These are phyloP conservation scores for Bos javanicus DNA, from an alignment of 2,113 vertebrate genomes.

Conservation along the genomic window DNA sequence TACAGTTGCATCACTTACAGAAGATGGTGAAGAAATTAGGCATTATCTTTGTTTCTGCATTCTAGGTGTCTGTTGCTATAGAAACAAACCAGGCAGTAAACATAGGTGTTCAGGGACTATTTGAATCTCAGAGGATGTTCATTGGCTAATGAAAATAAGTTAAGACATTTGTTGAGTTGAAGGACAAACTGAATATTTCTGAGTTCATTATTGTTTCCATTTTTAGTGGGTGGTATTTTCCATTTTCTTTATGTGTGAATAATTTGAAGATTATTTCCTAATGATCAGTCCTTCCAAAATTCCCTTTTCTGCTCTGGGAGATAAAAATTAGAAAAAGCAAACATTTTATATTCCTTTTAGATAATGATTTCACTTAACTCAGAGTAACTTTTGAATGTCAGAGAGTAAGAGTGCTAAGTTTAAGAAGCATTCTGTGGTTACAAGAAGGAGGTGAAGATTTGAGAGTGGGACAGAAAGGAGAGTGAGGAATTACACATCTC, in stretches of 20 bases:
- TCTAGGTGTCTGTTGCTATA: slow-evolving; percentile 26
- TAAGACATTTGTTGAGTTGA: slow-evolving; percentile 16
- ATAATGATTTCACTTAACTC: slow-evolving; percentile 7
- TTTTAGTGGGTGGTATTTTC: neutral
- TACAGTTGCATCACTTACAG: neutral
- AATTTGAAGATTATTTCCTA: slow-evolving; percentile 27
- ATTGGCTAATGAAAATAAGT: slow-evolving; percentile 37
- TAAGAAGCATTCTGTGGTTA: neutral
- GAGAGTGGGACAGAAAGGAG: neutral
- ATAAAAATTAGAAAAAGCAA: slow-evolving; percentile 11
- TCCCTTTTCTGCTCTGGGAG: neutral
- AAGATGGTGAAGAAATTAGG: neutral
- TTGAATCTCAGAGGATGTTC: slow-evolving; percentile 27
- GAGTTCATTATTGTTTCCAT: slow-evolving; percentile 3
- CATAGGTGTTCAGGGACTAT: slow-evolving; percentile 20
- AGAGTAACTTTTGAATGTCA: neutral
- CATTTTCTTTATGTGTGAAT: neutral
- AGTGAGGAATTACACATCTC: neutral
- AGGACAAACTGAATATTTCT: neutral
- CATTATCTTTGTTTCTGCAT: neutral
- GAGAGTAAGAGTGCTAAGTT: neutral
- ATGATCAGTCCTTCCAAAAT: neutral
- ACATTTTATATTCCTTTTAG: neutral
- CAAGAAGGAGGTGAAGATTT: neutral
- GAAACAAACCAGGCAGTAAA: slow-evolving; percentile 39